Evolutionary conservation across 2,888 invertebrate genomes (phyloP), one percentile per base, ranked within the genome.

Genomic region (Cerastoderma edule): DNA sequence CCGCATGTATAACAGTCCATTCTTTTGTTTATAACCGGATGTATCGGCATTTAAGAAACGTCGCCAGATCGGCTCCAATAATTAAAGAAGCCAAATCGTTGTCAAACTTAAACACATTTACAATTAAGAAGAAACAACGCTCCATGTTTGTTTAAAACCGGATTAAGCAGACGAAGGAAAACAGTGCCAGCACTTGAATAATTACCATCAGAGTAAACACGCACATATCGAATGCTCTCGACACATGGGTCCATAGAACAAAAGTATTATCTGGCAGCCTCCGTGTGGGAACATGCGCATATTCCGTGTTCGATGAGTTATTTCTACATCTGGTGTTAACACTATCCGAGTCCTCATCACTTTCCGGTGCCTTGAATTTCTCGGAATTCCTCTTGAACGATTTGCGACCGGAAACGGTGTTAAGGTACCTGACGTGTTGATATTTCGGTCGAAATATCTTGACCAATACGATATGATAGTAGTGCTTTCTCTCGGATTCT

Each of bases 171-270:
- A 60, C 39, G 39, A 60, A 66, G 19, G 35, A 48, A 22, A 48
- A 66, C 13, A 50, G 66, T 10, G 66, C 64, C 13, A 72, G 30
- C 4, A 66, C 22, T 54, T 77, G 68, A 33, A 50, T 44, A 19
- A 68, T 27, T 0, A 64, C 27, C 16, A 77, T 27, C 0, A 69
- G 10, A 22, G 22, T 22, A 60, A 77, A 77, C 39, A 72, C 44
- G n/a, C 68, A 46, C 27, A 28, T 60, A 33, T 77, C 72, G 44
- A 77, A 72, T 5, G 77, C 68, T 24, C 66, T 63, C 0, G 77
- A 65, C 22, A 77, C 65, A 28, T 69, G 39, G 0, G 48, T 39
- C 68, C 63, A 69, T 24, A 65, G 24, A 2, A 60, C 24, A 39
- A 60, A 13, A 5, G 6, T 60, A 35, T 60, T 39, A 10, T 27